phyloP scores from a whole-genome alignment of 2,888 invertebrate genomes.

The Zygogramma bicolorata region DNA sequence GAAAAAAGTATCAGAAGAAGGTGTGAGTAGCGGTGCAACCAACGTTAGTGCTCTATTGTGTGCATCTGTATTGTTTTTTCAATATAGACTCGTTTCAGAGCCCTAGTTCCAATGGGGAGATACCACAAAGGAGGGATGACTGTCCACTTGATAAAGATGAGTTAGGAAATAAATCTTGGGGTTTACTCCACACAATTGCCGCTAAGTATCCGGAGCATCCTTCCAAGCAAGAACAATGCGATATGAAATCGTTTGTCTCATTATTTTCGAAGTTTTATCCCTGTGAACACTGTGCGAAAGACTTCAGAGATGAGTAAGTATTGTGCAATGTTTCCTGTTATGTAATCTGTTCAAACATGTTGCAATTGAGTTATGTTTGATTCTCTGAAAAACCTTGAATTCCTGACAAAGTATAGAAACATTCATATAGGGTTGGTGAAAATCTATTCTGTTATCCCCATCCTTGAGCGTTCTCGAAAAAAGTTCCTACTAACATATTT shows the following conservation, averaged over 20 bases:
- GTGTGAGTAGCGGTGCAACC: slow-evolving; percentile 25
- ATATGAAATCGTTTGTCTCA: slow-evolving; percentile 85
- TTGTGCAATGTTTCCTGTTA: background rate
- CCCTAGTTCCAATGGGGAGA: slow-evolving; percentile 24
- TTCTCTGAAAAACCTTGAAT: too few species aligned
- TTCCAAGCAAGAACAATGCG: slow-evolving; percentile 74
- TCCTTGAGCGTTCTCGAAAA: too few species aligned
- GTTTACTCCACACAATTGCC: slow-evolving; percentile 95
- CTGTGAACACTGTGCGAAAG: slow-evolving; percentile 90
- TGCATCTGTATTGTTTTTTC: background rate
- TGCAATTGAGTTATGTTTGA: too few species aligned
- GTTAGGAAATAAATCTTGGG: slow-evolving; percentile 88
- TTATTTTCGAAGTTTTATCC: slow-evolving; percentile 92
- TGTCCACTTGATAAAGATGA: slow-evolving; percentile 85
- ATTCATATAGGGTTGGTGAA: too few species aligned
- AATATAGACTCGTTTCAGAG: slow-evolving; percentile 23
- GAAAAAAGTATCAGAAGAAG: slow-evolving; percentile 53
- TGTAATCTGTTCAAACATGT: background rate
- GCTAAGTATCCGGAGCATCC: slow-evolving; percentile 93
- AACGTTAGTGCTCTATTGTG: slow-evolving; percentile 23
- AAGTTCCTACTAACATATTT: too few species aligned
- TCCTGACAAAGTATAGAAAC: too few species aligned
- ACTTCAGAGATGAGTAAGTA: slow-evolving; percentile 86
- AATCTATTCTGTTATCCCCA: too few species aligned
- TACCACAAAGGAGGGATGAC: slow-evolving; percentile 63